phyloP scores from a whole-genome alignment of 2,888 invertebrate genomes.

The Xestia c-nigrum region DNA sequence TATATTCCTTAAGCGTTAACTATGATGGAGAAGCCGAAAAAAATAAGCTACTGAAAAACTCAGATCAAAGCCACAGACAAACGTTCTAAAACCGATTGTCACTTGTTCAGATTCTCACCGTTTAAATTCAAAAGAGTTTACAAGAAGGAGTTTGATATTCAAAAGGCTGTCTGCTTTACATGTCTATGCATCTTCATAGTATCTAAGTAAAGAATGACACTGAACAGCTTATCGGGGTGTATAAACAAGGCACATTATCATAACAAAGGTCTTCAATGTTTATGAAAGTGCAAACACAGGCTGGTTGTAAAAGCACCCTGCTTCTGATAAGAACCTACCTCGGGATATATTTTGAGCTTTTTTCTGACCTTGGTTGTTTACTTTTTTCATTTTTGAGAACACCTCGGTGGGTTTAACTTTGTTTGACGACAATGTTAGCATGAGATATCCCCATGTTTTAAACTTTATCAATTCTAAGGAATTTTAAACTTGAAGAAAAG shows the following conservation, averaged over 20 bases:
- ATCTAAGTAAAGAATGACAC: constrained; percentile 41
- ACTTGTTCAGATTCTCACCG: not conserved
- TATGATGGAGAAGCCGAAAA: not conserved
- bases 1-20: not conserved
- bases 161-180: not conserved
- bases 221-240: constrained; percentile 66
- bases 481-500: constrained; percentile 23
- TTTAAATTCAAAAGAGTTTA: not conserved
- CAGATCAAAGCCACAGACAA: not conserved
- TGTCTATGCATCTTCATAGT: constrained; percentile 24
- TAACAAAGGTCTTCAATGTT: constrained; percentile 72
- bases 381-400: constrained; percentile 43
- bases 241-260: constrained; percentile 70
- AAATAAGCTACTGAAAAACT: not conserved
- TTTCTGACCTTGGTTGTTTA: constrained; percentile 56
- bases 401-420: constrained; percentile 35
- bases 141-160: constrained; percentile 2
- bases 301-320: constrained; percentile 73
- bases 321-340: constrained; percentile 70
- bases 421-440: constrained; percentile 51
- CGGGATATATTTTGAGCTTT: constrained; percentile 55
- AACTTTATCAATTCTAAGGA: constrained; percentile 36
- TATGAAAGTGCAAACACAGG: constrained; percentile 78
- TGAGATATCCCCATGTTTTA: constrained; percentile 47
- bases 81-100: not conserved